Base-by-base conservation (phyloP, 2,797 vertebrate genomes). In the Sebastes hubbsi region DNA sequence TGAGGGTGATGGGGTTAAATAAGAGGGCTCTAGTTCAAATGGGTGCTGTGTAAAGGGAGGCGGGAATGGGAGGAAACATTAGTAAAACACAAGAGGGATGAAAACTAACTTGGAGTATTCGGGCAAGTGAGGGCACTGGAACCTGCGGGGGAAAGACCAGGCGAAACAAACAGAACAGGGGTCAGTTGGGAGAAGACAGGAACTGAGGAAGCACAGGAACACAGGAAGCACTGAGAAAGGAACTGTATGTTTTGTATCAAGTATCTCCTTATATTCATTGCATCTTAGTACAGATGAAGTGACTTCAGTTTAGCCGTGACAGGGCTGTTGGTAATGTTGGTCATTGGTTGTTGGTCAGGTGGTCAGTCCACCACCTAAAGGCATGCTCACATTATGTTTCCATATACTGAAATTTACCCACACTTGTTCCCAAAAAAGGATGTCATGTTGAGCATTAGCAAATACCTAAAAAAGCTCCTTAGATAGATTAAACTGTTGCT, bases 101-200 rank as follows among this genome's bases (percentile, higher is more conserved):
- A 93, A 96, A 97, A 98, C 98, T 99, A 98, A 98, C 95, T 95
- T 95, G 94, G 88, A 89, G 90, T 90, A 80, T 92, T 94, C 66
- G 86, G 96, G 94, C 96, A 98, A 97, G 96, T 97, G 96, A 97
- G 97, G 95, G 91, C 89, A 86, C 92, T 93, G 89, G 97, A 96
- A 97, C 97, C 97, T 99, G 98, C 86, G 93, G 94, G 96, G 94
- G 95, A 94, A 95, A 96, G 74, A 94, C 46, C 4, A 91, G 94
- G 94, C 89, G 95, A 86, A 83, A 87, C 76, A 87, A 81, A 84
- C 62, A 90, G 56, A 46, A 85, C 74, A 85, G 65, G 83, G 82
- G 52, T 88, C 81, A 84, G 77, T 86, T 72, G 78, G 75, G 46
- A 72, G 25, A 56, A 70, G 29, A 76, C 27, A 73, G 18, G 58